Evolutionary conservation across 2,888 invertebrate genomes (phyloP).

Genomic region (Diarsia rubi): DNA sequence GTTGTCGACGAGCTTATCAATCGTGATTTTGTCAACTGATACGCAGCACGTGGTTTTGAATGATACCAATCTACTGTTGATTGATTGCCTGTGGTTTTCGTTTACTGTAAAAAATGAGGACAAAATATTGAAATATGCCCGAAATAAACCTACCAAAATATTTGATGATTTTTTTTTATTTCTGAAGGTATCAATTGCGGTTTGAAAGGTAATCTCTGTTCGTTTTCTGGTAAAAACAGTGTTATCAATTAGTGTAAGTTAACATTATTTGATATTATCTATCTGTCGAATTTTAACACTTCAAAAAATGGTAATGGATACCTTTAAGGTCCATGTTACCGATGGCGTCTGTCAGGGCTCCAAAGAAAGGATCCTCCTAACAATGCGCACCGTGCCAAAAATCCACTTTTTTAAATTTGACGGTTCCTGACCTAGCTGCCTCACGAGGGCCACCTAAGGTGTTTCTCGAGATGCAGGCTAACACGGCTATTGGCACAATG

Average conservation of each 20-base stretch:
- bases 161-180: not conserved
- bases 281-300: too few species aligned
- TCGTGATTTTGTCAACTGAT: constrained; percentile 35
- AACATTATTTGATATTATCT: too few species aligned
- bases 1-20: constrained; percentile 24
- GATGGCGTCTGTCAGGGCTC: not conserved
- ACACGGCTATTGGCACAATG: not conserved
- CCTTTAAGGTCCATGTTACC: not conserved
- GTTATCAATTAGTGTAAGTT: not conserved
- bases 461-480: not conserved
- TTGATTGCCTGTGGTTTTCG: constrained; percentile 21
- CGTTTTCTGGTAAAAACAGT: not conserved
- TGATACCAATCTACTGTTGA: constrained; percentile 30
- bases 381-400: not conserved
- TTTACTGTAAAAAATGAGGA: not conserved
- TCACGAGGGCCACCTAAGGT: not conserved
- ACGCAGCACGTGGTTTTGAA: constrained; percentile 35
- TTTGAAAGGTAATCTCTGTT: not conserved
- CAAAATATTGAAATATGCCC: not conserved
- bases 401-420: not conserved
- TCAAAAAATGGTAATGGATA: not conserved
- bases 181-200: not conserved
- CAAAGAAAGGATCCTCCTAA: not conserved
- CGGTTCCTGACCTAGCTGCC: not conserved
- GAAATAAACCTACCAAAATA: not conserved